Evolutionary conservation across 2,113 vertebrate species (phyloP).

Genomic region (Callorhinus ursinus): DNA sequence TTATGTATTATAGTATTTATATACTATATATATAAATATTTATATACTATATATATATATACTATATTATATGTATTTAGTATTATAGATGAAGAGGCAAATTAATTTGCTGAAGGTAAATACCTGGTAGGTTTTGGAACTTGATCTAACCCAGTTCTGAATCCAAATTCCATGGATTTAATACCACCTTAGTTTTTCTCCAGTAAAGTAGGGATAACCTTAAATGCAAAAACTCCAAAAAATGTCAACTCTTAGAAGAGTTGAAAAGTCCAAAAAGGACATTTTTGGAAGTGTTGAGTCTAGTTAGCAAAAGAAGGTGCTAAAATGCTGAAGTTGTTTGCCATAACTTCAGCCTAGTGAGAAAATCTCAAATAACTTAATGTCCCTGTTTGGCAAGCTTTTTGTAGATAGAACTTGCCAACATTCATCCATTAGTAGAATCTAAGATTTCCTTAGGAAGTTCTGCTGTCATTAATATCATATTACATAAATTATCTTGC

Average conservation of each 20-base stretch:
- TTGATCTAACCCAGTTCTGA: not conserved
- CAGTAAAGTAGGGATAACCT: not conserved
- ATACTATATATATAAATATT: too few relatives aligned
- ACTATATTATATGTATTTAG: too few relatives aligned
- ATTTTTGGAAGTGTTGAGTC: conserved; percentile 32
- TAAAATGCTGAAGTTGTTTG: conserved; percentile 33
- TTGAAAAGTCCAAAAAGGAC: not conserved
- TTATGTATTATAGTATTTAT: too few relatives aligned
- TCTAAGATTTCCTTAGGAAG: conserved; percentile 13
- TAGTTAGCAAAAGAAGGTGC: conserved; percentile 56
- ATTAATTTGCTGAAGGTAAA: conserved; percentile 31
- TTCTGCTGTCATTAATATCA: conserved; percentile 31
- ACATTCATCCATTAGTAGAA: conserved; percentile 49
- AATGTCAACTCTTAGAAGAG: not conserved
- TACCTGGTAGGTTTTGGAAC: not conserved
- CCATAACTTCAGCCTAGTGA: not conserved
- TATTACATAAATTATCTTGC: conserved; percentile 55
- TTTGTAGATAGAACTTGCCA: conserved; percentile 23
- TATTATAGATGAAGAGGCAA: not conserved
- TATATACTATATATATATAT: too few relatives aligned
- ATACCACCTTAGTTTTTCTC: not conserved
- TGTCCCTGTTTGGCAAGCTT: conserved; percentile 43
- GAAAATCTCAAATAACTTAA: conserved; percentile 40
- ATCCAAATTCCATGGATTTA: not conserved
- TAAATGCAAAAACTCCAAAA: conserved; percentile 45